phyloP scores from a whole-genome alignment of 2,888 invertebrate genomes.

The Harpalus rufipes region DNA sequence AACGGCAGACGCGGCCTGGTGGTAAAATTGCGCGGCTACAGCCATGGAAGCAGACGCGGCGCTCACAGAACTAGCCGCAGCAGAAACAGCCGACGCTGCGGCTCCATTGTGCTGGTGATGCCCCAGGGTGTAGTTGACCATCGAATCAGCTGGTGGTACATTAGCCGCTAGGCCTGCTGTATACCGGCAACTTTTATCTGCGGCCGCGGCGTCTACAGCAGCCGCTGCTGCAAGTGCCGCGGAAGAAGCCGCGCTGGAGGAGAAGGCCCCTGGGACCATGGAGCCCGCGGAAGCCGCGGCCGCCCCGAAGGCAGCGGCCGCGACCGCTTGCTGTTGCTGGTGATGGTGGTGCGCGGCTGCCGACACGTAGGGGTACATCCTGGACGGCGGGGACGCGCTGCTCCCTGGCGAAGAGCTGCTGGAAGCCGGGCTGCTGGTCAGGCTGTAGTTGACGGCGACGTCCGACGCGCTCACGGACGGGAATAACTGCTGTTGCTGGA shows the following conservation, averaged over 20 bases:
- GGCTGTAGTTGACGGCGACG: slow-evolving; percentile 80
- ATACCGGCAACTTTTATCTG: slow-evolving; percentile 91
- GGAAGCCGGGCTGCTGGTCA: slow-evolving; percentile 83
- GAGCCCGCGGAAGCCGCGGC: slow-evolving; percentile 83
- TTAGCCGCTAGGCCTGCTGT: slow-evolving; percentile 82
- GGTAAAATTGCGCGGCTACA: slow-evolving; percentile 90
- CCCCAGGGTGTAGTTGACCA: slow-evolving; percentile 90
- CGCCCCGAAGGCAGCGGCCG: slow-evolving; percentile 81
- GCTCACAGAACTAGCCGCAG: slow-evolving; percentile 84
- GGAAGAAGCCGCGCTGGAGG: slow-evolving; percentile 78
- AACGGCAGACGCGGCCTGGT: slow-evolving; percentile 88
- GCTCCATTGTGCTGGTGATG: slow-evolving; percentile 85
- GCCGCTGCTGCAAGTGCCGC: slow-evolving; percentile 83
- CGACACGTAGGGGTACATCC: slow-evolving; percentile 96
- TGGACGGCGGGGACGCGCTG: slow-evolving; percentile 82
- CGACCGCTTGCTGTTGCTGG: slow-evolving; percentile 86
- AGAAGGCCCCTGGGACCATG: slow-evolving; percentile 81
- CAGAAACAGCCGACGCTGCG: slow-evolving; percentile 83
- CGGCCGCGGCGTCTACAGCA: slow-evolving; percentile 83
- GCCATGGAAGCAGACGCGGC: slow-evolving; percentile 85
- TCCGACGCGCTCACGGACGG: slow-evolving; percentile 85
- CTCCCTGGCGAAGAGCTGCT: slow-evolving; percentile 84
- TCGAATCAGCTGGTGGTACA: slow-evolving; percentile 85
- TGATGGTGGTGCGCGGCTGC: slow-evolving; percentile 83
- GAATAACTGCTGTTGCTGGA: slow-evolving; percentile 85